phyloP scores from a whole-genome alignment of 1,140 invertebrate species.

The Brachystomella parvula region DNA sequence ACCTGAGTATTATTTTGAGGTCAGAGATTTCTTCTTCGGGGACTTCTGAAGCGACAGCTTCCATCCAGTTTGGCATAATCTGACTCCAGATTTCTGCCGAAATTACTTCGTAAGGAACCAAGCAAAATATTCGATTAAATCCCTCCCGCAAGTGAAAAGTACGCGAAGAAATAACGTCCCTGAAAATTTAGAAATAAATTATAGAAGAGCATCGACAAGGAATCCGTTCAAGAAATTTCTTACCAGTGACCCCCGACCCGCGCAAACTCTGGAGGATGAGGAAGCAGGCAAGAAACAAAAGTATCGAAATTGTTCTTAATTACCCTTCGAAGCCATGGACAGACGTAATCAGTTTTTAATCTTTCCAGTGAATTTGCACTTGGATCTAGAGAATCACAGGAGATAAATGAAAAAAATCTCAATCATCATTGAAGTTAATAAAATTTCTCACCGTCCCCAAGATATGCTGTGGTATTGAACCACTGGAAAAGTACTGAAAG shows the following conservation, averaged over 20 bases:
- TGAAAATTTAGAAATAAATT: constrained; percentile 41
- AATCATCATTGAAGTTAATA: background rate
- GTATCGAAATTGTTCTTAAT: constrained; percentile 78
- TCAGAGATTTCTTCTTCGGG: constrained; percentile 84
- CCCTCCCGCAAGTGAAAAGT: constrained; percentile 94
- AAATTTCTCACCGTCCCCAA: constrained; percentile 69
- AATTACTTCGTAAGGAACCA: constrained; percentile 96
- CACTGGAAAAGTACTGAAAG: constrained; percentile 96
- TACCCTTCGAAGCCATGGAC: constrained; percentile 80
- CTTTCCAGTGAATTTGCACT: constrained; percentile 78
- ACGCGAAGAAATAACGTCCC: constrained; percentile 77
- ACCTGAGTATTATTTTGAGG: constrained; percentile 81
- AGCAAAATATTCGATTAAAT: constrained; percentile 78
- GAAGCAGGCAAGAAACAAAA: constrained; percentile 73
- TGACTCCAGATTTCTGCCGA: constrained; percentile 93
- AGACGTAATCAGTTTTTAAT: constrained; percentile 87
- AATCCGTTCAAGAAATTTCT: constrained; percentile 34
- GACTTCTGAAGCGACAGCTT: constrained; percentile 90
- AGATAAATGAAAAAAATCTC: background rate
- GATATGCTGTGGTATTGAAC: constrained; percentile 95
- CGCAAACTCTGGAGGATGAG: constrained; percentile 80
- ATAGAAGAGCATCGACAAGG: background rate
- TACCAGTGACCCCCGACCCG: constrained; percentile 89
- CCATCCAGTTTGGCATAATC: constrained; percentile 98
- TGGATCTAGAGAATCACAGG: constrained; percentile 51